phyloP scores from a whole-genome alignment of 1,140 invertebrate genomes.

The Brachionus koreanus region DNA sequence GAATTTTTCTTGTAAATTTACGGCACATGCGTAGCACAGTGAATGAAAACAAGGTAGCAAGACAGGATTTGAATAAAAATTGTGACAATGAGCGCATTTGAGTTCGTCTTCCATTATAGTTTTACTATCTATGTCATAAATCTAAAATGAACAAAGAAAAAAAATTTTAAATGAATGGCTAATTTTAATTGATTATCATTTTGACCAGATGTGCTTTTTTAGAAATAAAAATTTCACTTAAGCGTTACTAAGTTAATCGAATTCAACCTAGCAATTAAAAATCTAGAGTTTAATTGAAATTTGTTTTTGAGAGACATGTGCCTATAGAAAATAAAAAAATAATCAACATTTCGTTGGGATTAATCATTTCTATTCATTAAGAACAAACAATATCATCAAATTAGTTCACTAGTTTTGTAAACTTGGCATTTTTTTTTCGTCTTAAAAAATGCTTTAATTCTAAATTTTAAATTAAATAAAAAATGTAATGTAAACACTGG shows the following conservation, averaged over 20 bases:
- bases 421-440: no score
- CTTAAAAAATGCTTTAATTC: no score
- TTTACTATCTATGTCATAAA: not conserved
- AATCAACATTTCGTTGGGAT: no score
- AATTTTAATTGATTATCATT: not conserved
- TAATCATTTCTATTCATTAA: no score
- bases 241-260: constrained; percentile 24
- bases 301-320: not conserved
- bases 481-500: no score
- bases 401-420: no score
- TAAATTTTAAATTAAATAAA: no score
- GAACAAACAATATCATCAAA: no score
- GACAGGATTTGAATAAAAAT: constrained; percentile 62
- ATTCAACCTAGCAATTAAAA: not conserved
- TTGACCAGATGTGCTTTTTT: not conserved
- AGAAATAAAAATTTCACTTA: not conserved
- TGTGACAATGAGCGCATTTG: constrained; percentile 77
- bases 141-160: not conserved
- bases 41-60: constrained; percentile 61
- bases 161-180: not conserved
- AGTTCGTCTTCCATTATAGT: constrained; percentile 61
- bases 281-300: not conserved
- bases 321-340: not conserved
- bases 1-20: constrained; percentile 54
- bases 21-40: constrained; percentile 61